These are phyloP conservation scores for Rhinichthys klamathensis DNA, from an alignment of 2,113 vertebrate species.

Conservation along the genomic window DNA sequence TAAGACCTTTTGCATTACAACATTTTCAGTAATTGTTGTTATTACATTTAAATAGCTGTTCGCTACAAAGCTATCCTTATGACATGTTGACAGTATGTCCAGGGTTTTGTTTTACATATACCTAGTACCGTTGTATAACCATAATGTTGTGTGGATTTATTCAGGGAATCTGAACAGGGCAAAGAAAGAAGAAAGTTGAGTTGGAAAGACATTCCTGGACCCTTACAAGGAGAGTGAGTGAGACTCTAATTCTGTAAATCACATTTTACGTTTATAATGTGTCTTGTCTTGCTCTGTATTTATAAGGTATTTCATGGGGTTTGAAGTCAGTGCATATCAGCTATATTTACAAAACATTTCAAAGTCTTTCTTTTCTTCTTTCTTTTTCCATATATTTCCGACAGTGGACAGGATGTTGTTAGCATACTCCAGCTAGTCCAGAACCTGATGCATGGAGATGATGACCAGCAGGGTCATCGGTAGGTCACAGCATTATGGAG, in stretches of 20 bases:
- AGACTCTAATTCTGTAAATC: neutral
- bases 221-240: conserved; percentile 90
- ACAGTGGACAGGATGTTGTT: conserved; percentile 90
- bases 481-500: conserved; percentile 60
- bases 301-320: neutral
- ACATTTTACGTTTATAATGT: neutral
- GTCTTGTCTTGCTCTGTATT: neutral
- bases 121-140: neutral
- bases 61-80: neutral
- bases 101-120: neutral
- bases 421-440: conserved; percentile 90
- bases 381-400: conserved; percentile 33
- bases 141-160: conserved; percentile 10
- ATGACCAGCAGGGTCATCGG: conserved; percentile 79
- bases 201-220: conserved; percentile 89
- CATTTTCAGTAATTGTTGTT: neutral
- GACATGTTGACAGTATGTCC: neutral
- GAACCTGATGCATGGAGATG: conserved; percentile 90
- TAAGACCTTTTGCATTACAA: conserved; percentile 56
- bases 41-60: neutral
- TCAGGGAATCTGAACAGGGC: conserved; percentile 79
- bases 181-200: conserved; percentile 72
- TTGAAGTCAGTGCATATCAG: neutral
- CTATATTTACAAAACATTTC: neutral
- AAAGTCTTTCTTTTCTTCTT: neutral